Base-by-base conservation (phyloP, 2,113 vertebrate species). In the Lepus europaeus region DNA sequence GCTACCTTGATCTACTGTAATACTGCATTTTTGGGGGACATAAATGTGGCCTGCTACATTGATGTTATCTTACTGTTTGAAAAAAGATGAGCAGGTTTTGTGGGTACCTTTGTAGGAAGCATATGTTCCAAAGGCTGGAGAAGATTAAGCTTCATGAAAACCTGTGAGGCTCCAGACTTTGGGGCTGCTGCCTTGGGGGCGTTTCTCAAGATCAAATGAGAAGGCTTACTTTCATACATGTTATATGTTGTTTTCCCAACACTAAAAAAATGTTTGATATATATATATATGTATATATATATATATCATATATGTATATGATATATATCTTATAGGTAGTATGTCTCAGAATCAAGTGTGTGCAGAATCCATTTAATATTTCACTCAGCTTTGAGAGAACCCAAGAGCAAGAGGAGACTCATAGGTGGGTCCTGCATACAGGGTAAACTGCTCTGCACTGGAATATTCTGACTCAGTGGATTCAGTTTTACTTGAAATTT, bases 351-450 rank as follows among this genome's bases (percentile, higher is more conserved):
- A 78, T 70, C 53, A 9, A 87, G 20, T 76, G 63, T 90, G 8
- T 1, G 73, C 56, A 79, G 0, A 70, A 39, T 87, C 33, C 3
- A 1, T 10, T 94, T 49, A 63, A 33, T 83, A 76, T 84, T 80
- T 92, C 64, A 68, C 79, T 16, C n/a, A 91, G 33, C 9, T 94
- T 87, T 94, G 64, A 89, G 61, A 93, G 29, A 14, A 63, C 83
- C 56, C 17, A 27, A 80, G 53, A 87, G 31, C 27, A 94, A 89
- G 51, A 83, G 76, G 80, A 49, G 2, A 56, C 36, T 68, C 2
- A 59, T 72, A 95, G 72, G 0, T 5, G 88, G 9, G 3, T 88
- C 33, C 56, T 61, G 51, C 36, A 69, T 70, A 69, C 4, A 80
- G 16, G 33, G 1, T 51, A 66, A 66, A 2, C 6, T 86, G 4